Base-by-base conservation (phyloP, 1,140 invertebrate species). In the Copidosoma floridanum region DNA sequence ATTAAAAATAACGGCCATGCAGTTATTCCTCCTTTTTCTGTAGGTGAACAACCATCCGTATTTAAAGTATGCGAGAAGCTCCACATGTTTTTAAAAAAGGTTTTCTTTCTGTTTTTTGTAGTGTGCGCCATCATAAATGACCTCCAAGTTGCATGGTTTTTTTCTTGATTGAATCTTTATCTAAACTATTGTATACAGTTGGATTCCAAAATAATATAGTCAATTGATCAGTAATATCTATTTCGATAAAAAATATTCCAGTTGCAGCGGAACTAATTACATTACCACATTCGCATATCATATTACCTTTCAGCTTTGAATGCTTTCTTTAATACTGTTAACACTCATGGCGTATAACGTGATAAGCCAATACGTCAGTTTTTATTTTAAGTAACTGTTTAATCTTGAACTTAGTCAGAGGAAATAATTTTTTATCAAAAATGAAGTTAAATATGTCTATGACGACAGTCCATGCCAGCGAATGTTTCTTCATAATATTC, bases 1-100 rank as follows among this genome's bases (percentile, higher is more conserved):
- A 50, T 55, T 8, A 53, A 37, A 56, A 55, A 65, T 37, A 65
- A 55, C 11, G 64, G 64, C 64, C 56, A 63, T 24, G 51, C 41
- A 1, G 55, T 24, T 2, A 46, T 23, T 52, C 27, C 21, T 18
- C 27, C 16, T 12, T 57, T 59, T 16, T 63, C 26, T 29, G 55
- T 47, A 14, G 47, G 14, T 37, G 58, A 37, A 29, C 61, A 63
- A 2, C 61, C 61, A 54, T 63, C 61, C 1, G 48, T 63, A 27
- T 63, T 63, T 24, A 58, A 63, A 0, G 40, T 53, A 37, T 53
- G 59, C 10, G 61, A 59, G 18, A 59, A 54, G 48, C 60, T 55
- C 1, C 10, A 50, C 0, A 1, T 21, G 48, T 59, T 21, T 18
- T 29, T 21, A 5, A 55, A 54, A 18, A 46, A 2, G 14, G 23